Percentiles rank a stretch among this genome's conserved stretches.
These are phyloP conservation scores for Hydrolagus affinis DNA, from an alignment of 2,113 vertebrate genomes.

Conservation along the genomic window DNA sequence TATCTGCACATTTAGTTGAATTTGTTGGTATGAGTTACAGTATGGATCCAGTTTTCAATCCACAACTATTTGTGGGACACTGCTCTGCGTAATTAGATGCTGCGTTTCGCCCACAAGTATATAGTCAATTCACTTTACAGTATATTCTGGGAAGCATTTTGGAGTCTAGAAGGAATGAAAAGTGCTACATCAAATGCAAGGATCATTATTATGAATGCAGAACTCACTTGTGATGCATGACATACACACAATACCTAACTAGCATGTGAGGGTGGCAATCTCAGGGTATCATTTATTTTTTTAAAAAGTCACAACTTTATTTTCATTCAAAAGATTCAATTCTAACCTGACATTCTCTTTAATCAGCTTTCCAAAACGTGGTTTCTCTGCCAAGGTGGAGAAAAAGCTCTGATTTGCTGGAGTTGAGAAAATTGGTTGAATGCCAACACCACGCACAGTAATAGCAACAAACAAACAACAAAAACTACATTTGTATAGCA, in stretches of 20 bases:
- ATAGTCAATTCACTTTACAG: no score
- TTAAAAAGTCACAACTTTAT: background rate
- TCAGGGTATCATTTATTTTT: background rate
- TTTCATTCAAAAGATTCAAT: background rate
- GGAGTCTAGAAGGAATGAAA: no score
- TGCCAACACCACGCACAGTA: background rate
- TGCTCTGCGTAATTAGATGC: no score
- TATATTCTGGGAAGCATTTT: no score
- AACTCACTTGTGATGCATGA: background rate
- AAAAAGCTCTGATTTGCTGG: background rate
- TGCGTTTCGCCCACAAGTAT: no score
- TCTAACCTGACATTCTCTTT: background rate
- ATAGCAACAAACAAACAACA: no score
- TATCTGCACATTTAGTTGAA: background rate
- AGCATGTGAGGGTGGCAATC: background rate
- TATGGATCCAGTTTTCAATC: no score
- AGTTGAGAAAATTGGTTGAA: background rate
- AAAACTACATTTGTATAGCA: no score
- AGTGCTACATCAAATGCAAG: no score
- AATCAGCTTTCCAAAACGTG: background rate
- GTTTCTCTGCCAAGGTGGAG: background rate
- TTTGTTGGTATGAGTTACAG: background rate
- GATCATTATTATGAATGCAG: no score
- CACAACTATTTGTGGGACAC: no score
- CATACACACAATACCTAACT: background rate